Evolutionary conservation across 1,140 invertebrate species (phyloP).

Genomic region (Drosophila jambulina): DNA sequence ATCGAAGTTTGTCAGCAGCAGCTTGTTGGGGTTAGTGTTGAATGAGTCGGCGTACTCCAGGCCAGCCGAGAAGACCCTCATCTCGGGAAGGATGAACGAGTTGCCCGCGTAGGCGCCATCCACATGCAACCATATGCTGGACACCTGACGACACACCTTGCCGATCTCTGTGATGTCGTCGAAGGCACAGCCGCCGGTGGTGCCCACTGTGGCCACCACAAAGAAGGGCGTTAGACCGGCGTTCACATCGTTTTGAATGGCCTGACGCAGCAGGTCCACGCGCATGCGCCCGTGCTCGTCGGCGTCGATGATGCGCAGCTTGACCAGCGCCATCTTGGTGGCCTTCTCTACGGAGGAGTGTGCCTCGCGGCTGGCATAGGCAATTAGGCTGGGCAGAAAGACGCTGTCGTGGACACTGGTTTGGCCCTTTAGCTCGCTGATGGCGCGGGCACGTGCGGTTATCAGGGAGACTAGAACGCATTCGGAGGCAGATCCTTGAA

Average conservation of each 20-base stretch:
- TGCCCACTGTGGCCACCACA: conserved; percentile 92
- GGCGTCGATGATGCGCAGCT: conserved; percentile 94
- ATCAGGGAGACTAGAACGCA: conserved; percentile 94
- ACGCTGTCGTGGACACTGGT: conserved; percentile 88
- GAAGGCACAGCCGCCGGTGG: conserved; percentile 93
- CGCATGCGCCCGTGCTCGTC: conserved; percentile 93
- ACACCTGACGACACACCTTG: conserved; percentile 89
- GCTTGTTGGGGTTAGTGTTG: conserved; percentile 97
- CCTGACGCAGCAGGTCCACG: conserved; percentile 89
- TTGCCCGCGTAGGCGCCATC: conserved; percentile 94
- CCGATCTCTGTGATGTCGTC: conserved; percentile 93
- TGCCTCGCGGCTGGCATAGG: conserved; percentile 92
- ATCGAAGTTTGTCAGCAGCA: conserved; percentile 95
- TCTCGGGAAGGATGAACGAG: conserved; percentile 94
- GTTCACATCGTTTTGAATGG: conserved; percentile 92
- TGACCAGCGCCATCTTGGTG: conserved; percentile 95
- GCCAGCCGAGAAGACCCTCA: conserved; percentile 90
- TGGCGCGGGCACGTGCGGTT: conserved; percentile 91
- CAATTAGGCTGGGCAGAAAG: conserved; percentile 94
- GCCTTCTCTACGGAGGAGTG: conserved; percentile 98
- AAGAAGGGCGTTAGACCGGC: conserved; percentile 94
- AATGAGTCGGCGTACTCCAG: conserved; percentile 95
- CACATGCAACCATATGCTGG: conserved; percentile 90
- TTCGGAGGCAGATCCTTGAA: conserved; percentile 93
- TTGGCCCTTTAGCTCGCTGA: conserved; percentile 88